Base-by-base conservation (phyloP, 2,888 invertebrate species). In the Dryomyza anilis region DNA sequence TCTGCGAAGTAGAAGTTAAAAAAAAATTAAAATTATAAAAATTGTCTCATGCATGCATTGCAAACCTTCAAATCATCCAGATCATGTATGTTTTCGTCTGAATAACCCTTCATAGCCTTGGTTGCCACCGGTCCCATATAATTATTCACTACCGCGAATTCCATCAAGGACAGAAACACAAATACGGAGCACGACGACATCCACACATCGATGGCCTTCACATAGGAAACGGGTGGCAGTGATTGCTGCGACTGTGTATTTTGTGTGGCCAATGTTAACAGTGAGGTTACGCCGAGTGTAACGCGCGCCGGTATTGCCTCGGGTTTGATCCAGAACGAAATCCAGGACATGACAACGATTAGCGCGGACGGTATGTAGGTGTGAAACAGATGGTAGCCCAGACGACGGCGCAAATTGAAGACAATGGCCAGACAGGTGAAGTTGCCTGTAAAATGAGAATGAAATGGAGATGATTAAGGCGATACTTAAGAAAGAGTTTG, bases 261-360 rank as follows among this genome's bases (percentile, higher is more conserved):
- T 85, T 95, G 95, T 21, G 95, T 95, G 14, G 95, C 95, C 74
- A 95, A 85, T 57, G 95, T 95, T 45, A 95, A 86, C 60, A 95
- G 84, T 0, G 94, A 94, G 0, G 94, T 94, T 25, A 94, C 94
- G 55, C 95, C 95, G 19, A 95, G 84, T 0, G 95, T 95, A 65
- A 95, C 94, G 65, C 95, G 86, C 0, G 95, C 95, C 0, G 95
- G 95, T 73, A 94, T 94, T 6, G 95, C 95, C 82, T 95, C 95
- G 0, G 94, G 94, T 76, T 94, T 95, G 75, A 95, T 95, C 96
- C 95, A 96, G 85, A 96, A 96, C 0, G 95, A 95, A 72, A 96
- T 95, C 95, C 95, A 96, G 67, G 94, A 95, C 93, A 96, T 94
- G 65, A 95, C 94, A 52, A 95, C 95, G 78, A 95, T 95, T 71